phyloP scores from a whole-genome alignment of 2,888 invertebrate species.

The Spilosoma lubricipeda region DNA sequence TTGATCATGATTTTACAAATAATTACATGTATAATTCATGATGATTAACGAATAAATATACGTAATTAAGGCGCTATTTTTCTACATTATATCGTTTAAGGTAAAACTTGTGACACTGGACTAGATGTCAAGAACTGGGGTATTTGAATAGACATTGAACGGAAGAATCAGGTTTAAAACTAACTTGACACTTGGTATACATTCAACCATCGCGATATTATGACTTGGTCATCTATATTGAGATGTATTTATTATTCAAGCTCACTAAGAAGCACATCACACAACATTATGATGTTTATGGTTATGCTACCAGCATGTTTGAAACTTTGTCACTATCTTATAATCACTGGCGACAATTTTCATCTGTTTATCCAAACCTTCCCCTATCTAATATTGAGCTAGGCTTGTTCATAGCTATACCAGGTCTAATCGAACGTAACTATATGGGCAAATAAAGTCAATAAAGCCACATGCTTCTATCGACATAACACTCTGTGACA shows the following conservation, averaged over 20 bases:
- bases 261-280: neutral
- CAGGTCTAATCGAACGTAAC: conserved; percentile 11
- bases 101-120: conserved; percentile 45
- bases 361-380: neutral
- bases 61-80: conserved; percentile 43
- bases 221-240: neutral
- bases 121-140: conserved; percentile 40
- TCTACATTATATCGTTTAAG: conserved; percentile 46
- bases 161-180: neutral
- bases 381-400: neutral
- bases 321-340: neutral
- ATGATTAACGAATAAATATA: conserved; percentile 50
- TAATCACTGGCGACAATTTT: neutral
- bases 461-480: conserved; percentile 25
- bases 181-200: conserved; percentile 32
- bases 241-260: neutral
- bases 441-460: conserved; percentile 27
- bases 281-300: neutral
- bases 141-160: conserved; percentile 56
- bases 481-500: conserved; percentile 34
- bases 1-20: conserved; percentile 43
- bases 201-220: neutral
- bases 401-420: neutral
- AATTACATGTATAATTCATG: conserved; percentile 72
- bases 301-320: neutral